Evolutionary conservation across 1,140 invertebrate species (phyloP), one percentile per base, ranked within the genome.

Genomic region (Leptinotarsa lineolata): DNA sequence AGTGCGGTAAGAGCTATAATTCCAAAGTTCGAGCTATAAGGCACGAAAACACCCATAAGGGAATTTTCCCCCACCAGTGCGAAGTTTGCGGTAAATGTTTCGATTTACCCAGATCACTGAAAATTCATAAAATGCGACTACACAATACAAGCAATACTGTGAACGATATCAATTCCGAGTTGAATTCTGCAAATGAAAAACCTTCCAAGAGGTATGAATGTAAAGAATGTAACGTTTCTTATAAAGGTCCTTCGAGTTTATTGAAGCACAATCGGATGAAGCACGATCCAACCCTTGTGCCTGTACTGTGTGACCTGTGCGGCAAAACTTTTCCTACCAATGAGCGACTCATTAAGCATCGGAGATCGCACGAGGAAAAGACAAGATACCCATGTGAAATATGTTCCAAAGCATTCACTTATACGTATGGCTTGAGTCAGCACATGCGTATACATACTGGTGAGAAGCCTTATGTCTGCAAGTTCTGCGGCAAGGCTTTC

Each of bases 321-420:
- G 90, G 89, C 20, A 95, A 96, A 85, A 89, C 91, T 71, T 89
- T 96, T 64, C 89, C 89, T 44, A 89, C 86, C 54, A 86, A 88
- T 1, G 89, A 91, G 65, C 90, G 91, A 69, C 84, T 92, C 65
- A 89, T 91, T 70, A 92, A 92, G 18, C 93, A 94, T 84, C 90
- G 92, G 74, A 85, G 92, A 77, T 85, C 91, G 20, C 89, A 90
- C 75, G 86, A 83, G 22, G 87, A 86, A 2, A 80, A 85, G 3
- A 84, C 84, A 74, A 86, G 87, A 0, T 86, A 84, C 76, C 83
- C 83, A 12, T 89, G 88, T 76, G 84, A 83, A 6, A 77, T 86
- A 16, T 89, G 88, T 72, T 85, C 84, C 20, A 87, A 87, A 74
- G 85, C 4, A 84, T 87, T 83, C 77, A 81, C 86, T 0, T 87